Evolutionary conservation across 1,140 invertebrate genomes (phyloP).

Genomic region (Pogonomyrmex barbatus): DNA sequence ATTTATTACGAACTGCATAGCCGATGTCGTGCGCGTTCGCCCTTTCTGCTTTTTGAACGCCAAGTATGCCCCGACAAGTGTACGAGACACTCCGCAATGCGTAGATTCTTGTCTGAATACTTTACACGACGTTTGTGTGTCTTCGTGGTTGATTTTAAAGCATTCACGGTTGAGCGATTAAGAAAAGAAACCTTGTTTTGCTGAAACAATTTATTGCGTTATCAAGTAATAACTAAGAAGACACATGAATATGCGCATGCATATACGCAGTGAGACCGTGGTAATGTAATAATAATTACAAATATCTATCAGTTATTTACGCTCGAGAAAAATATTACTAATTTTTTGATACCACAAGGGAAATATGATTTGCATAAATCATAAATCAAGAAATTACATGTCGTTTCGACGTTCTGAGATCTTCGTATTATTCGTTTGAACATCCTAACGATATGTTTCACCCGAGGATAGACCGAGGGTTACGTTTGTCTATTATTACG

Average conservation of each 20-base stretch:
- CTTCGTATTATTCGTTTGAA: background rate
- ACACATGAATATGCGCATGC: background rate
- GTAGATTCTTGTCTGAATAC: slow-evolving; percentile 56
- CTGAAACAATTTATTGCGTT: slow-evolving; percentile 25
- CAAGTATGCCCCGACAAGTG: slow-evolving; percentile 64
- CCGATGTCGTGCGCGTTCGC: slow-evolving; percentile 58
- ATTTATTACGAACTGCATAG: slow-evolving; percentile 79
- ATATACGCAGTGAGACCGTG: background rate
- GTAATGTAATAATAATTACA: background rate
- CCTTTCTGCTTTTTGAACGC: slow-evolving; percentile 60
- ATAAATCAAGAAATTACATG: slow-evolving; percentile 18
- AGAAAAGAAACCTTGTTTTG: background rate
- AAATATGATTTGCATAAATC: background rate
- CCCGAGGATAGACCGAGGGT: slow-evolving; percentile 39
- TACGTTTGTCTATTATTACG: slow-evolving; percentile 74
- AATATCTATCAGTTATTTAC: slow-evolving; percentile 7
- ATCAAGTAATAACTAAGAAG: background rate
- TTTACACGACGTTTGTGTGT: slow-evolving; percentile 48
- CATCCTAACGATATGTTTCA: slow-evolving; percentile 15
- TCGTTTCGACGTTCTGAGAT: background rate
- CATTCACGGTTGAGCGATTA: background rate
- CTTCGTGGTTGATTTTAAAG: slow-evolving; percentile 28
- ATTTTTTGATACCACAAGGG: background rate
- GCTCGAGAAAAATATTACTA: background rate
- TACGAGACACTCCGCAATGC: slow-evolving; percentile 53